Base-by-base conservation (phyloP, 1,140 invertebrate genomes). In the Geopemphigus sp. region DNA sequence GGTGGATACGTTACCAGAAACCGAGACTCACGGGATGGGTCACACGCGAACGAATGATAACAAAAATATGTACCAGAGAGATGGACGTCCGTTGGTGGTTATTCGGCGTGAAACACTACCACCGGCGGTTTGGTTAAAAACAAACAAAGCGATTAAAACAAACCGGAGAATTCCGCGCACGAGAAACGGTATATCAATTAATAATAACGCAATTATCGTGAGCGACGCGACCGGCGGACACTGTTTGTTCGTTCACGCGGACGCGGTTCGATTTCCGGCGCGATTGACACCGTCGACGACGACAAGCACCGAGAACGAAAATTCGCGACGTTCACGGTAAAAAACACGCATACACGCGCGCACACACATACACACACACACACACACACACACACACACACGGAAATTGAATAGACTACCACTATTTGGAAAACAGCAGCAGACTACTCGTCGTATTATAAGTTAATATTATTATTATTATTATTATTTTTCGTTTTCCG, bases 81-180 rank as follows among this genome's bases (percentile, higher is more conserved):
- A 61, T 57, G 24, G 53, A 61, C 39, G 73, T 76, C 56, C 73
- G 73, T 59, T 47, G 73, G n/a, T 76, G 72, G 32, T 76, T 54
- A 45, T 70, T 70, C 24, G 64, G 45, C 64, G 66, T 56, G 19
- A 56, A 45, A 66, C 64, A 66, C 64, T 66, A 45, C 64, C 39
- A n/a, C 47, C 39, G 39, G 39, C 39, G 39, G 64, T 70, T 53
- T 53, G 66, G 45, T 70, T 32, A 26, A 19, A 68, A 56, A 57
- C 15, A 53, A 72, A 72, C 22, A 54, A 72, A 72, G 54, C 22
- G 53, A 39, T 39, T 39, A 54, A 72, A 61, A 72, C 68, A 72
- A 72, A 50, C 5, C 19, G 19, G n/a, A n/a, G 26, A 45, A 45
- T 56, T 39, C 29, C 26, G 29, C 64, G 64, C 72, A 74, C 72